Base-by-base conservation (phyloP, 1,140 invertebrate genomes). In the Dinothrombium tinctorium region DNA sequence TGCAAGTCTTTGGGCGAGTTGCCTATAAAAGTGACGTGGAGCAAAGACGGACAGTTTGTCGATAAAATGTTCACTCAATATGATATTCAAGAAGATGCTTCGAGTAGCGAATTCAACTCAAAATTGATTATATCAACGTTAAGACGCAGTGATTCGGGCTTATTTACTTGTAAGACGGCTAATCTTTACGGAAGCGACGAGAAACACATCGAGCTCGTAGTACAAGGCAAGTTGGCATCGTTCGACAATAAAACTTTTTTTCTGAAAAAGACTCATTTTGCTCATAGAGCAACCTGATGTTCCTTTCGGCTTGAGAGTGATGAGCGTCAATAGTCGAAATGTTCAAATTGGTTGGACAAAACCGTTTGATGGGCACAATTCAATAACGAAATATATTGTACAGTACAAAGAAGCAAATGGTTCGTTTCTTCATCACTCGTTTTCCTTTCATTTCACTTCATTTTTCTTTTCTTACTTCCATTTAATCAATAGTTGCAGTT, bases 1-100 rank as follows among this genome's bases (percentile, higher is more conserved):
- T 64, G 62, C 41, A 54, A 57, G 38, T 57, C 59, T 0, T 49
- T 56, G 33, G 62, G 62, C 11, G 50, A 80, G 56, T 60, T 71
- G 32, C 77, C 77, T 5, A 57, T 81, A 47, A 69, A 68, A 21
- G 73, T 81, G 42, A 65, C 62, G 2, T 82, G 77, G 77, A 66
- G 69, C 40, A 78, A 78, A 60, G 74, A 80, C 50, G 69, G 69
- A 63, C 67, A 3, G 61, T 66, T 15, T 60, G 77, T 37, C 38
- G 32, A 4, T 32, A 22, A 22, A 6, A 4, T n/a, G 15, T 5
- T 31, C 9, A 40, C 22, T n/a, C n/a, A 24, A 14, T 4, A 8
- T 25, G 17, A 15, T 25, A 12, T 38, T 9, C 23, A 25, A 9
- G 37, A 38, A 38, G 12, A 38, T 14, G 24, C 22, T 8, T 8